phyloP scores from a whole-genome alignment of 1,140 invertebrate species.

The Gryllus bimaculatus region DNA sequence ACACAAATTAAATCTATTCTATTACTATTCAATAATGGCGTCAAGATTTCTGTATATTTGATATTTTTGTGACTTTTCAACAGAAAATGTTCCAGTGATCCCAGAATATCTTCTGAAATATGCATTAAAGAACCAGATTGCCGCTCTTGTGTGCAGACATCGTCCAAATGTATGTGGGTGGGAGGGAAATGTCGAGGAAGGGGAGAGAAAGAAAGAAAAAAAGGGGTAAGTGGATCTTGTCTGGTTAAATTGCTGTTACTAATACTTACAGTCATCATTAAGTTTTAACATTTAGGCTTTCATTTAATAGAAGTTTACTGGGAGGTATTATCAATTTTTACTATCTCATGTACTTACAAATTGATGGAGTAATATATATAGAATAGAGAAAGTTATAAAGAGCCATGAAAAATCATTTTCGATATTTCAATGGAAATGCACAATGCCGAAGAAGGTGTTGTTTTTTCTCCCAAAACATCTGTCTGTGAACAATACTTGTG shows the following conservation, averaged over 20 bases:
- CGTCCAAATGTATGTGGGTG: slow-evolving; percentile 72
- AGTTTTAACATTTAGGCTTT: no score
- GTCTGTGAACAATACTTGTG: no score
- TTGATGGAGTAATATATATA: no score
- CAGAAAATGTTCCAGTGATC: neutral
- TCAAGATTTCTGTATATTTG: neutral
- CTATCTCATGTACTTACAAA: no score
- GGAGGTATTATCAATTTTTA: no score
- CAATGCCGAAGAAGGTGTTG: no score
- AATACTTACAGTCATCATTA: no score
- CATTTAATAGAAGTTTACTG: no score
- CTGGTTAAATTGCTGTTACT: neutral
- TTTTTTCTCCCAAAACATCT: no score
- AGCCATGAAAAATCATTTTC: no score
- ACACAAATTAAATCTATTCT: neutral
- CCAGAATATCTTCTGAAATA: slow-evolving; percentile 16
- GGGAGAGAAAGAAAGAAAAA: neutral
- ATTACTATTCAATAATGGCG: neutral
- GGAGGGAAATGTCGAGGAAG: slow-evolving; percentile 21
- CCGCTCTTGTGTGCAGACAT: slow-evolving; percentile 63
- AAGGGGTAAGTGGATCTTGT: neutral
- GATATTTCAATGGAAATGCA: no score
- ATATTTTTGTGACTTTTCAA: neutral
- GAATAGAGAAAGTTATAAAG: no score
- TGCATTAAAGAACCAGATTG: slow-evolving; percentile 60